Base-by-base conservation (phyloP, 2,888 invertebrate species). In the Drosophila bunnanda region DNA sequence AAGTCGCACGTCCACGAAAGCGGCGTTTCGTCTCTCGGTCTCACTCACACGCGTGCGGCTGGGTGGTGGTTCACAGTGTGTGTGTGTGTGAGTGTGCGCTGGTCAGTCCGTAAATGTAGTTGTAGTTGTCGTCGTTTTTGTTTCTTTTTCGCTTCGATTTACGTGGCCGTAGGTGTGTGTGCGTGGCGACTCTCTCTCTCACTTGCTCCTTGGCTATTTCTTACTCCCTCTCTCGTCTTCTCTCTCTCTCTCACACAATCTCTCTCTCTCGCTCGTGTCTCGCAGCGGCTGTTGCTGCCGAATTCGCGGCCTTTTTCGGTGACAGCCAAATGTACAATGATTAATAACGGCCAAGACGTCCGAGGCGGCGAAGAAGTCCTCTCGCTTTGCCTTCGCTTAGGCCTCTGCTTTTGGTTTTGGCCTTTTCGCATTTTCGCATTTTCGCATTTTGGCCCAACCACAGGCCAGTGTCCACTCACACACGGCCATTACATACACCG, bases 301-400 rank as follows among this genome's bases (percentile, higher is more conserved):
- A 79, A 82, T 90, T 89, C 87, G 88, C 89, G 90, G 91, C 91
- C 90, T 86, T 90, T 90, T 90, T 86, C 89, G 85, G 86, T 89
- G 92, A 91, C 92, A 91, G 91, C 86, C 85, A 91, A 92, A 90
- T 87, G 91, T 89, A 90, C 91, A 91, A 92, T 91, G 92, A 91
- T 92, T 91, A 91, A 91, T 91, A 91, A 89, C 88, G 80, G 82
- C 78, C 84, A 90, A 90, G 84, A 88, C 78, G 50, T 52, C 50
- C 50, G 32, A 52, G 82, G 81, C 79, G 72, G 85, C 80, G 85
- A 84, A 82, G 88, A 84, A 80, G 82, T 75, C 78, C 83, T 76
- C 78, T 73, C 77, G 73, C 60, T 57, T 65, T 79, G 80, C 77
- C 79, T 69, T 71, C 81, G 69, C 75, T 75, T 17, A 13, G 34